These are phyloP conservation scores for Pagrus major DNA, from an alignment of 2,113 vertebrate species.

Conservation along the genomic window DNA sequence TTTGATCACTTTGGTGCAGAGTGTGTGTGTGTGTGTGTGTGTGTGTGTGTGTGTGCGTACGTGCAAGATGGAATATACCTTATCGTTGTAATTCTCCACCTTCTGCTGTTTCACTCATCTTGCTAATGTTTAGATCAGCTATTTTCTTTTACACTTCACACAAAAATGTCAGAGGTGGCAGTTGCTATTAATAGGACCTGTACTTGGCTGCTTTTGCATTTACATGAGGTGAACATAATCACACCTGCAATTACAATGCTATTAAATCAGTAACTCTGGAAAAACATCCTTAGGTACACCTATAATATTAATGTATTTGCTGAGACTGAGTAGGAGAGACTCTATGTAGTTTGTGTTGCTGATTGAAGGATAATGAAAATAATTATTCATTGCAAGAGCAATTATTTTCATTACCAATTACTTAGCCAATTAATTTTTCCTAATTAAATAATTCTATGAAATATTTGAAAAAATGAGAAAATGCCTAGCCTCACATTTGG, in stretches of 20 bases:
- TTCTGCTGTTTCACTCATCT: neutral
- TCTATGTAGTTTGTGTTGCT: neutral
- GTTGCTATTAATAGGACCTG: neutral
- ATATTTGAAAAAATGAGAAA: neutral
- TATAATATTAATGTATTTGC: neutral
- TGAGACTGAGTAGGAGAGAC: neutral
- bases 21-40: constrained; percentile 17
- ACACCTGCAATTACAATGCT: neutral
- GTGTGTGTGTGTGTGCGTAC: constrained; percentile 16
- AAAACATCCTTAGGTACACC: neutral
- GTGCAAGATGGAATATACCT: neutral
- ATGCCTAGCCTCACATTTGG: neutral
- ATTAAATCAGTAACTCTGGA: neutral
- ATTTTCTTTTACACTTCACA: neutral
- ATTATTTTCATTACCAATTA: neutral
- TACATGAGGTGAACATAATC: neutral
- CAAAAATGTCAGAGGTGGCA: neutral
- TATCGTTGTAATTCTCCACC: constrained; percentile 8
- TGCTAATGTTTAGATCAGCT: neutral
- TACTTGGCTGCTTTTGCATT: neutral
- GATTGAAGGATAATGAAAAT: neutral
- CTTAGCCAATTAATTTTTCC: neutral
- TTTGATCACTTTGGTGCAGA: constrained; percentile 69
- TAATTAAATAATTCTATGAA: neutral
- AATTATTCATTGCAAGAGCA: neutral